Evolutionary conservation across 1,140 invertebrate genomes (phyloP).

Genomic region (Papilio aristodemus): DNA sequence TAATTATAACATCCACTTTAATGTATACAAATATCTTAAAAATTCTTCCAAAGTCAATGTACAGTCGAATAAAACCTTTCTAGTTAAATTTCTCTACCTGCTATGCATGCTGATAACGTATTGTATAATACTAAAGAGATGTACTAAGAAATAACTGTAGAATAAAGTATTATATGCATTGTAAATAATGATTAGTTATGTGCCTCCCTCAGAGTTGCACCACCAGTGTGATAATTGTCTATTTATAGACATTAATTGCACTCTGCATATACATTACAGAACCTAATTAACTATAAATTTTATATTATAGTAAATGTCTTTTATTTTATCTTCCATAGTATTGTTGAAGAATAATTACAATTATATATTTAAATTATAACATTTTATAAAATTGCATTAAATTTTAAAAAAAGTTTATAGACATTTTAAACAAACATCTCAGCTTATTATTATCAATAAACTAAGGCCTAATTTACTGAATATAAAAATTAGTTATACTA

Average conservation of each 20-base stretch:
- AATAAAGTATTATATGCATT: neutral
- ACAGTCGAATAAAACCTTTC: neutral
- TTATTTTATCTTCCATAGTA: neutral
- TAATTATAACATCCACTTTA: neutral
- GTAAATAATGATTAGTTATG: neutral
- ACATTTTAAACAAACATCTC: too few relatives aligned
- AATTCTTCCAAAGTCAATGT: neutral
- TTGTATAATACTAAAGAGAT: constrained; percentile 1
- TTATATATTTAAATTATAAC: too few relatives aligned
- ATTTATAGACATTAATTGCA: constrained; percentile 9
- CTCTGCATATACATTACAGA: neutral
- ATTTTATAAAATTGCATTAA: too few relatives aligned
- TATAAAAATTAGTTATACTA: too few relatives aligned
- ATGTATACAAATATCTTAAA: neutral
- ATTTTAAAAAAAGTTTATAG: too few relatives aligned
- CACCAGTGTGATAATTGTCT: constrained; percentile 11
- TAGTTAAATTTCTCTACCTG: constrained; percentile 6
- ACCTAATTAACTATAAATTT: neutral
- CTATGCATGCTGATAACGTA: constrained; percentile 3
- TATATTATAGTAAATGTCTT: neutral
- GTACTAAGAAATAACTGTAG: neutral
- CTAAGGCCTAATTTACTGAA: too few relatives aligned
- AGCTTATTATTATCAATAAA: too few relatives aligned
- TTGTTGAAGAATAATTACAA: neutral
- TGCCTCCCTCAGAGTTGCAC: constrained; percentile 1